Conservation (phyloP, 2,797 vertebrate genomes). For the Leuciscus waleckii region DNA sequence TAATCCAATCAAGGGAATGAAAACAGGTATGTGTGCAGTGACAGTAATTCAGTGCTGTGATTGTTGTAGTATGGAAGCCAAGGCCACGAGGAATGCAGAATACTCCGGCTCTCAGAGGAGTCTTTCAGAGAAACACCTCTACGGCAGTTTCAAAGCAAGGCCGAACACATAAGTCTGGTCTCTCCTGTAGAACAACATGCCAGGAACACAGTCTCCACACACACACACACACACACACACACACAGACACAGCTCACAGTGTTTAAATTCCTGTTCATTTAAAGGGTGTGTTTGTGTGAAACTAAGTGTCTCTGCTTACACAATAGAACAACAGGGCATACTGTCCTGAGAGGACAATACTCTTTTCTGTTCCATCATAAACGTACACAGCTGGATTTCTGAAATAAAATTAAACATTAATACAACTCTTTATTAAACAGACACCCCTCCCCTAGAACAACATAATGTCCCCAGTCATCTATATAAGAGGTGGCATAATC, state of each 20-base stretch:
- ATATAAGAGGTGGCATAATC: slow-evolving; percentile 56
- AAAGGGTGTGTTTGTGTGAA: slow-evolving; percentile 15
- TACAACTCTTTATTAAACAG: slow-evolving; percentile 20
- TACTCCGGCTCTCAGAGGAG: slow-evolving; percentile 1
- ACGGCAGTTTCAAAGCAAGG: slow-evolving; percentile 30
- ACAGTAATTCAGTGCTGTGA: slow-evolving; percentile 20
- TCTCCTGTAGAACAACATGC: slow-evolving; percentile 60
- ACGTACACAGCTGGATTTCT: slow-evolving; percentile 19
- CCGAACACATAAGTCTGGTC: slow-evolving; percentile 32
- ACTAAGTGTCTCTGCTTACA: slow-evolving; percentile 11
- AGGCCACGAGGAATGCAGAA: slow-evolving; percentile 10
- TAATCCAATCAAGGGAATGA: slow-evolving; percentile 36
- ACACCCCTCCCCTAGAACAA: background rate
- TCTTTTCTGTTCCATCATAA: background rate
- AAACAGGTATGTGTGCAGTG: slow-evolving; percentile 45
- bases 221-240: slow-evolving; percentile 1
- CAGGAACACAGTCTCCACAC: slow-evolving; percentile 23
- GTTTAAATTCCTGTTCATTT: slow-evolving; percentile 20
- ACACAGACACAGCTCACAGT: background rate
- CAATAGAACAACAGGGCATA: slow-evolving; percentile 12
- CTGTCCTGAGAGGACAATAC: slow-evolving; percentile 5
- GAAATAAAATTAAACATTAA: slow-evolving; percentile 29
- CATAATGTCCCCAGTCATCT: slow-evolving; percentile 46
- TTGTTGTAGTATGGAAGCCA: background rate
- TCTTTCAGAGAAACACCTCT: slow-evolving; percentile 8